These are phyloP conservation scores for Heterodera filipjevi DNA, from an alignment of 2,888 invertebrate genomes.

Conservation along the genomic window DNA sequence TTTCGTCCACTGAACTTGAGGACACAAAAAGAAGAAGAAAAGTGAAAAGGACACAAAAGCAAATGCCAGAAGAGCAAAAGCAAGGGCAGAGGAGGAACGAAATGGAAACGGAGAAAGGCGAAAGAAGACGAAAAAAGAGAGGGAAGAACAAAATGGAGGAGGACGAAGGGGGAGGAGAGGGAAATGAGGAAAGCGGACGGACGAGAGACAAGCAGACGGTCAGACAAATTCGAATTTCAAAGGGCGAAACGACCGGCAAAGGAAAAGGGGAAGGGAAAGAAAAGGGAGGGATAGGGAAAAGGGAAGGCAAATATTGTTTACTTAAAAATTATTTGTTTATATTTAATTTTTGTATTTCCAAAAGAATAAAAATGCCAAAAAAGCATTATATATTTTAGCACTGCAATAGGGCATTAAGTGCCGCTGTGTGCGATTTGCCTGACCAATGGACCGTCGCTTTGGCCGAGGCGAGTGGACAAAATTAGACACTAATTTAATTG, in stretches of 20 bases:
- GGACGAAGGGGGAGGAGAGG: not conserved
- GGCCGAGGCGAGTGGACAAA: not conserved
- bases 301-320: no score
- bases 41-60: not conserved
- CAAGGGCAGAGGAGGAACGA: not conserved
- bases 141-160: not conserved
- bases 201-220: not conserved
- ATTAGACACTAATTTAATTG: not conserved
- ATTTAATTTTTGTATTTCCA: no score
- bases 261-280: no score
- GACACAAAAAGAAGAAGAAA: not conserved
- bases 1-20: not conserved
- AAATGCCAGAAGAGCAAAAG: not conserved
- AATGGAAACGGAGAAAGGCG: not conserved
- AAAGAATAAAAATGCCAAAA: not conserved
- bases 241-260: conserved; percentile 10
- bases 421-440: conserved; percentile 16
- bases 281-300: no score
- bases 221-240: not conserved
- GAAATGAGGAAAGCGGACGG: not conserved
- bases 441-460: conserved; percentile 30
- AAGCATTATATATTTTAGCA: not conserved
- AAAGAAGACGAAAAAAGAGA: not conserved
- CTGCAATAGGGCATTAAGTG: conserved; percentile 17
- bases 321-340: no score